Percentiles rank a stretch among this genome's conserved stretches.
Evolutionary conservation across 2,113 vertebrate species (phyloP).

Genomic region (Paedocypris sp.): DNA sequence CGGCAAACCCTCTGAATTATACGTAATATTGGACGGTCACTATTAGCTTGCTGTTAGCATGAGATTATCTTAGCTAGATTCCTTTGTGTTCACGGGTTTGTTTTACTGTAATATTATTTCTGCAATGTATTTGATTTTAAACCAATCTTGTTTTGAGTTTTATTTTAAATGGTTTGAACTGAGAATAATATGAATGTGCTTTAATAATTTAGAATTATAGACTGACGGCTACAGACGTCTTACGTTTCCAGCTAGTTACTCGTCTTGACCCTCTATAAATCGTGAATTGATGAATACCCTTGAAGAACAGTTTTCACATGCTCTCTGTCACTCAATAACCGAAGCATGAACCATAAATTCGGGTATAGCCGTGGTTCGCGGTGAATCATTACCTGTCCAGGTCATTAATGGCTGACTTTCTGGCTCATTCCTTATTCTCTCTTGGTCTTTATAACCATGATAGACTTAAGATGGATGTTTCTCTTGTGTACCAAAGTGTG

Average conservation of each 20-base stretch:
- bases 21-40: too few species aligned
- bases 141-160: too few species aligned
- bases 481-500: background rate
- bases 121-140: too few species aligned
- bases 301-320: slow-evolving; percentile 18
- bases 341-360: slow-evolving; percentile 30
- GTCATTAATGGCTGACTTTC: slow-evolving; percentile 12
- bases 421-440: slow-evolving; percentile 33
- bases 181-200: background rate
- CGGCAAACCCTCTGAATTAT: too few species aligned
- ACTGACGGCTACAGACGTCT: slow-evolving; percentile 8
- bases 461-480: background rate
- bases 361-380: slow-evolving; percentile 7
- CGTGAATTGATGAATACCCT: slow-evolving; percentile 3
- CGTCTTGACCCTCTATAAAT: slow-evolving; percentile 24
- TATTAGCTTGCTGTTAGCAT: background rate
- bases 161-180: background rate
- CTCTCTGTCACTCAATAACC: slow-evolving; percentile 38
- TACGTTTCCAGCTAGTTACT: background rate
- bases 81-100: too few species aligned
- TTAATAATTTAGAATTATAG: background rate
- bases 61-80: too few species aligned
- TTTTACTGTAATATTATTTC: too few species aligned
- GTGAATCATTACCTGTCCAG: slow-evolving; percentile 26
- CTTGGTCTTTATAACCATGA: slow-evolving; percentile 4